Conservation (phyloP, 1,140 invertebrate species). For the Coenobita brevimanus region DNA sequence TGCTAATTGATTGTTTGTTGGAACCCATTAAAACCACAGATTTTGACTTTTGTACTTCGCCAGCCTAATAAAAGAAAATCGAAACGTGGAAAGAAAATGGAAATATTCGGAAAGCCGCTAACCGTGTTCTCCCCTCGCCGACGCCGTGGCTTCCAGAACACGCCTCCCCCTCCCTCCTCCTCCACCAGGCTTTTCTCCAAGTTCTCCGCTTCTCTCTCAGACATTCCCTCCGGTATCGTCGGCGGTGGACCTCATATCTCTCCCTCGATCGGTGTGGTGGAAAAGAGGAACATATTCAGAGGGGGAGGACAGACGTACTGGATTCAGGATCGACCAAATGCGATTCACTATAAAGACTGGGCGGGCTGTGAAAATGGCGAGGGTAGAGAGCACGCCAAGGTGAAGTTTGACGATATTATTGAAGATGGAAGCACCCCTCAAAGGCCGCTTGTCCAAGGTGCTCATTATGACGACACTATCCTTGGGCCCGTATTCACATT, state of each 20-base stretch:
- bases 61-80: too few species aligned
- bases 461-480: too few species aligned
- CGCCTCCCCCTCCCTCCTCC: not conserved
- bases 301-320: not conserved
- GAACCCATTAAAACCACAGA: too few species aligned
- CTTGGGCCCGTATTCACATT: too few species aligned
- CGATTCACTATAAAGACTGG: not conserved
- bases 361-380: not conserved
- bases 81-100: not conserved
- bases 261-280: not conserved
- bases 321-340: too few species aligned
- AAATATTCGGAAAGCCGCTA: conserved; percentile 42
- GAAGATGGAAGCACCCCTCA: not conserved
- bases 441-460: not conserved
- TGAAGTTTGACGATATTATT: not conserved
- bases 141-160: not conserved
- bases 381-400: not conserved
- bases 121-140: conserved; percentile 18
- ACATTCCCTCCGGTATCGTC: conserved; percentile 27
- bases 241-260: not conserved
- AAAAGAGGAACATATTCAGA: not conserved
- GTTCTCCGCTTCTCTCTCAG: conserved; percentile 39
- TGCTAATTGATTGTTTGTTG: too few species aligned
- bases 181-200: conserved; percentile 29
- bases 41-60: too few species aligned